Base-by-base conservation (phyloP, 2,888 invertebrate species). In the Leucoma salicis region DNA sequence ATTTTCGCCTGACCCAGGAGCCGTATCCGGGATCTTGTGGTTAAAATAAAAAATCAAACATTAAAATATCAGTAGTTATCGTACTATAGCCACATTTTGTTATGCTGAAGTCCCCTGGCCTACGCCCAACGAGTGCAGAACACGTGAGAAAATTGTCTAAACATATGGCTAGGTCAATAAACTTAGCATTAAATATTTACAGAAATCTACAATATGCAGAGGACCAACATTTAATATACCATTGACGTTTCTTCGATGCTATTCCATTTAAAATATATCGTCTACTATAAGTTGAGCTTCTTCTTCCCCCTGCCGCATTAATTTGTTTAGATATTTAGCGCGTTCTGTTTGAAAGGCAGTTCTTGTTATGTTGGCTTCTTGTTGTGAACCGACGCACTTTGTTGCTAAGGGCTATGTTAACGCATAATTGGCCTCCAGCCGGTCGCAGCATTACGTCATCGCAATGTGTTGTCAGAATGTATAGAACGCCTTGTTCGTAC, bases 391-490 rank as follows among this genome's bases (percentile, higher is more conserved):
- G 65, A 74, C 81, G 82, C 80, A 82, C 71, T 78, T 47, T 76
- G 82, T 85, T 84, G 77, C 83, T 74, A 84, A 60, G 82, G 70
- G 71, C 71, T 57, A 45, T 57, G 66, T 67, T 66, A 70, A 76
- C 76, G 75, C 78, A 78, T 71, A 67, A 75, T 72, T 69, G 70
- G 68, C 58, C 74, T n/a, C 69, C 67, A 66, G 63, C 64, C 67
- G 72, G 70, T 73, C 70, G 70, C 70, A 65, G 57, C 44, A 48
- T 85, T 74, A 77, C 86, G 86, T 86, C 85, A 86, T 63, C 77
- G 47, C 49, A 48, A 54, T 55, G 52, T 69, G 64, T 64, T 69
- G 70, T 76, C 60, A 75, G 75, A 76, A 79, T 77, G 74, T 73
- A 68, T 68, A 62, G 48, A 55, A 60, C 57, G 58, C 53, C 35